Evolutionary conservation across 1,140 invertebrate genomes (phyloP), one percentile per base, ranked within the genome.

Genomic region (Globodera ellingtonae): DNA sequence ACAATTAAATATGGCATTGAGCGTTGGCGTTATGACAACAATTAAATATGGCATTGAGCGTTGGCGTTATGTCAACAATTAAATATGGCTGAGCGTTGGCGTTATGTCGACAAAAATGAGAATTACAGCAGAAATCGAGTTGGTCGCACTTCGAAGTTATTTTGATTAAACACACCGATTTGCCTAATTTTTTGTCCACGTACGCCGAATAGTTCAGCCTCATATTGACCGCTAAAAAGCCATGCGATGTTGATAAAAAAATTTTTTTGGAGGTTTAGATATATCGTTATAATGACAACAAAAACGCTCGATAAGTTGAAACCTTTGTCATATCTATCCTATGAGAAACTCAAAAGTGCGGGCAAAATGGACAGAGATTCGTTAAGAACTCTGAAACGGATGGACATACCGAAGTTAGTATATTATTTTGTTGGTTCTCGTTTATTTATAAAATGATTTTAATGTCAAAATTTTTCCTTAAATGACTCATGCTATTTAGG

Each of bases 281-380:
- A 65, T 65, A 65, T 67, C 66, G 15, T 10, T 35, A 35, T 0
- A 13, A 70, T 70, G 67, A 10, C 67, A 35, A 70, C 24, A 13
- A 47, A 9, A 18, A 9, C 24, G 10, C n/a, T 4, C 9, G 18
- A 70, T 1, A 70, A 70, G 18, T 70, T 70, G 44, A 67, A 50
- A 21, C 21, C 73, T 13, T 75, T 75, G 44, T 48, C 46, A 77
- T 77, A 47, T 50, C 24, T 15, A 67, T 69, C 75, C 4, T 77
- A 77, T 44, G 75, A 62, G 15, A 21, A 69, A 6, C 69, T 77
- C 62, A 77, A 69, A 9, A 15, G 21, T 15, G 69, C 13, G 4
- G 10, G n/a, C 24, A 21, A 77, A 9, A 7, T 77, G 13, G 75
- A 77, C 18, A 67, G 35, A 46, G 44, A 70, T 10, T 0, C 67